Percentiles rank a stretch among this genome's conserved stretches.
These are phyloP conservation scores for Stegophylla sp. DNA, from an alignment of 2,888 invertebrate genomes.

Conservation along the genomic window DNA sequence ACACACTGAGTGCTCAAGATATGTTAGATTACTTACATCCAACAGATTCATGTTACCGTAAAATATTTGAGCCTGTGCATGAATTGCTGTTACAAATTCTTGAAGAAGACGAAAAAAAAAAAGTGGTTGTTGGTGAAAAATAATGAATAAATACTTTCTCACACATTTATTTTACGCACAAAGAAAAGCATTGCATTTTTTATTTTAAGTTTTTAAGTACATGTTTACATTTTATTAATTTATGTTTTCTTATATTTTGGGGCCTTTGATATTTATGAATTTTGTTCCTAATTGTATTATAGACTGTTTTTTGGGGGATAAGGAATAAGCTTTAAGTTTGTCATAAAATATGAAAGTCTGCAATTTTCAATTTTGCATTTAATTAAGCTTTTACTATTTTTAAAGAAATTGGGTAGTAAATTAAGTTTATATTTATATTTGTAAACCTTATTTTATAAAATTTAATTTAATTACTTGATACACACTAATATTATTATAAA, in stretches of 20 bases:
- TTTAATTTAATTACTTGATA: constrained; percentile 25
- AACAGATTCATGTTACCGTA: constrained; percentile 84
- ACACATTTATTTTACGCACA: constrained; percentile 57
- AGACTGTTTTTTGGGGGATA: constrained; percentile 49
- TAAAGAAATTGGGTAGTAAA: background rate
- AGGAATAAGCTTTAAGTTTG: constrained; percentile 12
- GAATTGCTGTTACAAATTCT: constrained; percentile 80
- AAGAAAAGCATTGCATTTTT: constrained; percentile 17
- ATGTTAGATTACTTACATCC: constrained; percentile 91
- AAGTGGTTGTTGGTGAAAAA: constrained; percentile 77
- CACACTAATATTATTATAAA: background rate
- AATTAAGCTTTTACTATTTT: constrained; percentile 20
- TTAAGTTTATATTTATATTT: background rate
- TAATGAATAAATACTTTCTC: constrained; percentile 76
- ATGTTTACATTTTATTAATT: constrained; percentile 44
- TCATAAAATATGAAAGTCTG: background rate
- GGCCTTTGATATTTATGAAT: constrained; percentile 39
- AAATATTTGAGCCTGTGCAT: constrained; percentile 84
- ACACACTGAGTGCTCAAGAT: constrained; percentile 85
- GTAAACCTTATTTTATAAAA: background rate
- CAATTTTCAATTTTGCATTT: constrained; percentile 26
- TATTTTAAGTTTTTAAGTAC: constrained; percentile 24
- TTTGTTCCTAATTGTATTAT: constrained; percentile 54
- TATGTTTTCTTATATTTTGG: constrained; percentile 29
- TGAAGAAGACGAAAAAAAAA: constrained; percentile 74